Conservation (phyloP, 2,113 vertebrate genomes). For the Mirza zaza region DNA sequence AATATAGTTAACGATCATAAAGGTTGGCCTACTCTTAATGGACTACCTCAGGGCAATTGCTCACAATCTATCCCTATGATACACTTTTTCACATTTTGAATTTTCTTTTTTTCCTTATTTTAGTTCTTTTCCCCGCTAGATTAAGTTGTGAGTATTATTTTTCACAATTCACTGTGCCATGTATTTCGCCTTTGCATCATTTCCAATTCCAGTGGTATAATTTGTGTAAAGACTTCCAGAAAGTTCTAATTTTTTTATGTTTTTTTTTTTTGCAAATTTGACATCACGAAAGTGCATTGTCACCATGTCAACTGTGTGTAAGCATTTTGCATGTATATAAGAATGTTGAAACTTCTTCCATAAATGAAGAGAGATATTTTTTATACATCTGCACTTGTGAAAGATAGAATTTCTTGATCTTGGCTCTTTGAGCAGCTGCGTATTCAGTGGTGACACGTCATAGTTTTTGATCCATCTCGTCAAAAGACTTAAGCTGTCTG, state of each 20-base stretch:
- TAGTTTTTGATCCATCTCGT: background rate
- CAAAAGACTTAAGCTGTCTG: background rate
- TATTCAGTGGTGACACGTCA: background rate
- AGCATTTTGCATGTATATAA: background rate
- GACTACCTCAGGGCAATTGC: background rate
- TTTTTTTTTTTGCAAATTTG: background rate
- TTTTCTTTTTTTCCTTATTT: background rate
- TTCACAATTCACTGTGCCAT: background rate
- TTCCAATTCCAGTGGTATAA: background rate
- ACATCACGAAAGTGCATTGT: background rate
- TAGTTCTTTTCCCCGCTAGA: background rate
- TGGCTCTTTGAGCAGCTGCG: background rate
- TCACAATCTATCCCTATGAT: background rate
- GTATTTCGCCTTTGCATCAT: background rate
- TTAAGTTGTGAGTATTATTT: background rate
- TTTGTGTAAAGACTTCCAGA: background rate
- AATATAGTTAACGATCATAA: background rate
- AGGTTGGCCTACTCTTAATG: background rate
- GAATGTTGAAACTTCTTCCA: background rate
- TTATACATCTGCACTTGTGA: background rate
- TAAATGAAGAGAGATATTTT: background rate
- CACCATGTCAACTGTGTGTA: background rate
- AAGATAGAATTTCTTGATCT: background rate
- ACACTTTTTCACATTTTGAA: background rate
- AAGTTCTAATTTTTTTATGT: background rate